Evolutionary conservation across 2,888 invertebrate species (phyloP).

Genomic region (Agrotis clavis): DNA sequence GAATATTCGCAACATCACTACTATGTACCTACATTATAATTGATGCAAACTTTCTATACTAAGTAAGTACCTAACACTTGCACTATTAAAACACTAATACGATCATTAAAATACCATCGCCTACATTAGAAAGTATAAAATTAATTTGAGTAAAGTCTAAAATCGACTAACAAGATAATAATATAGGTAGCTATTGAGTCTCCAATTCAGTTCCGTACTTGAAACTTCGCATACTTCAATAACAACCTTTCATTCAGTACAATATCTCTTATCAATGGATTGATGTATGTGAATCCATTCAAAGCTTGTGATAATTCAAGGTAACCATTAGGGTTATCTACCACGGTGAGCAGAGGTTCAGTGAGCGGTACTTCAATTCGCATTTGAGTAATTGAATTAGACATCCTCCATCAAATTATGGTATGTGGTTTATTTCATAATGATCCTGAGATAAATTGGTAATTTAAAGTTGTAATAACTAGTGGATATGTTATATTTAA

Average conservation of each 20-base stretch:
- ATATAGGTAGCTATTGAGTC: neutral
- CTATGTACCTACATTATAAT: neutral
- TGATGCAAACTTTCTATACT: slow-evolving; percentile 11
- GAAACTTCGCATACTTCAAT: slow-evolving; percentile 15
- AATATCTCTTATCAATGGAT: slow-evolving; percentile 33
- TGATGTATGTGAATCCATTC: slow-evolving; percentile 38
- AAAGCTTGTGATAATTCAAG: slow-evolving; percentile 32
- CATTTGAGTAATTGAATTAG: slow-evolving; percentile 47
- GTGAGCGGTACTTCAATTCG: slow-evolving; percentile 52
- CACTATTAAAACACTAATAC: too few species aligned
- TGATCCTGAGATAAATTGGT: slow-evolving; percentile 27
- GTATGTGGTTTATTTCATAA: slow-evolving; percentile 38
- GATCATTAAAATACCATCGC: slow-evolving; percentile 19
- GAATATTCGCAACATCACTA: too few species aligned
- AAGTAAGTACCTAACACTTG: neutral
- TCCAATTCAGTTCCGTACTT: slow-evolving; percentile 8
- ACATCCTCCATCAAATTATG: slow-evolving; percentile 22
- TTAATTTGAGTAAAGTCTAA: neutral
- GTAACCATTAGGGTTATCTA: slow-evolving; percentile 47
- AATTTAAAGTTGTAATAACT: neutral
- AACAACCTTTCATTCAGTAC: slow-evolving; percentile 41
- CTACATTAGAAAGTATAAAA: slow-evolving; percentile 38
- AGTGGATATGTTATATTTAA: neutral
- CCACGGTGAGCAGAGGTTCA: slow-evolving; percentile 27
- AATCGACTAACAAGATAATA: neutral